Base-by-base conservation (phyloP, 1,140 invertebrate genomes). In the Penaeus chinensis region DNA sequence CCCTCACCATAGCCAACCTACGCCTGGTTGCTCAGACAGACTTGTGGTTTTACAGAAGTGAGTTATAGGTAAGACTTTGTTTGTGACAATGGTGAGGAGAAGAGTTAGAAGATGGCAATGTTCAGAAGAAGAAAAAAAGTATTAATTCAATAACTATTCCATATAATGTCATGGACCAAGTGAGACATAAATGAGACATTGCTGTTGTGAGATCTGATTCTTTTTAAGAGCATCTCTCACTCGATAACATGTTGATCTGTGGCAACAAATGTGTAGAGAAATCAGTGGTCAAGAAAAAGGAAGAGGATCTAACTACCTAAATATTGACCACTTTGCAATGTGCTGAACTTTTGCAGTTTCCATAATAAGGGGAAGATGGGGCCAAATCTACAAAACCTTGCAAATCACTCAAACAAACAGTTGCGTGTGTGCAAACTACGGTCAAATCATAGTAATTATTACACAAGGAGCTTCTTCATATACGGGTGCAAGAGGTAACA, bases 301-400 rank as follows among this genome's bases (percentile, higher is more conserved):
- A 54, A 54, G 54, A 54, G 54, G 54, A 54, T 54, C 54, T 54
- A 54, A 54, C 54, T 54, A 54, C 54, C 54, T 54, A 54, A 13
- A 16, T 54, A 16, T 11, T 54, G 54, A 54, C 54, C 54, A 54
- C 54, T 60, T 79, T 79, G 77, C 77, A 82, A 42, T 42, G 42
- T 32, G 60, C 24, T 65, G 65, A 42, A 65, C n/a, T 63, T 66
- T 63, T 32, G 60, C 24, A 27, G 54, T 63, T 27, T 42, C 32
- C 42, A n/a, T n/a, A 24, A 62, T 65, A 82, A 63, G 42, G 47
- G 65, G 81, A 65, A 69, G 22, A 82, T 69, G 60, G 81, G 81
- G 69, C 81, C 62, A 82, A 82, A 82, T 42, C 81, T 82, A 82
- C 81, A 82, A 82, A 82, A 82, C n/a, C 81, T 54, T 82, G 81